A percentile compares a stretch with the other conserved stretches of the same genome.
These are phyloP conservation scores for Chitala chitala DNA, from an alignment of 2,113 vertebrate genomes.

Conservation along the genomic window DNA sequence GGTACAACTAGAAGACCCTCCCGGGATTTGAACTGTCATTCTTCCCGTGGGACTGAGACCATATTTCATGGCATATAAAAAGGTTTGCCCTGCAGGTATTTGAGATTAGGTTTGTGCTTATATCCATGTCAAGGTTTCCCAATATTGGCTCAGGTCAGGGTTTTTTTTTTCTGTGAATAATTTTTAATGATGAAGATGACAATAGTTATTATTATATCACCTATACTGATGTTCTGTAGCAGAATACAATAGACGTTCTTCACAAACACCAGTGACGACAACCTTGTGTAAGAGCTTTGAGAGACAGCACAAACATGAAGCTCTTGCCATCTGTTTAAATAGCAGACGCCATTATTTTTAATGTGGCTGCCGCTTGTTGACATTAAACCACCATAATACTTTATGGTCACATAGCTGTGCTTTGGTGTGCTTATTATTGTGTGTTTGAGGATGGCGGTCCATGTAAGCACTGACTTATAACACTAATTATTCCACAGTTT, in stretches of 20 bases:
- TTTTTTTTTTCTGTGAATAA: background rate
- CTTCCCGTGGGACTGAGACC: background rate
- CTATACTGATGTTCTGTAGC: too few species aligned
- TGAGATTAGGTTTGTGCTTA: conserved; percentile 1
- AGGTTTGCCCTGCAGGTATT: background rate
- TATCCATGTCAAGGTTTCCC: conserved; percentile 1
- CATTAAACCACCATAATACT: background rate
- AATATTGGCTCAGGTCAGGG: background rate
- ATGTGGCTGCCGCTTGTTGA: too few species aligned
- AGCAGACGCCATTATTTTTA: too few species aligned
- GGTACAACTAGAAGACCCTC: background rate
- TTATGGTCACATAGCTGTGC: background rate
- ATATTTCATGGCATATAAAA: too few species aligned
- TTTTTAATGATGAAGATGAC: background rate
- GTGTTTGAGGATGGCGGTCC: background rate
- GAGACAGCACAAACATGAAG: too few species aligned
- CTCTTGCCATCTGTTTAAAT: too few species aligned
- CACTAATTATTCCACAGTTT: too few species aligned
- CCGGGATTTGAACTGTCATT: background rate
- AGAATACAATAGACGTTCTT: too few species aligned
- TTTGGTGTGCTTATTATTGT: background rate
- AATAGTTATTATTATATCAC: too few species aligned
- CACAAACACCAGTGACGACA: too few species aligned
- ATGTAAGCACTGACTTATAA: background rate
- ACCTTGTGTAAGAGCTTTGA: too few species aligned